Evolutionary conservation across 2,113 vertebrate species (phyloP).

Genomic region (Stegastes partitus): DNA sequence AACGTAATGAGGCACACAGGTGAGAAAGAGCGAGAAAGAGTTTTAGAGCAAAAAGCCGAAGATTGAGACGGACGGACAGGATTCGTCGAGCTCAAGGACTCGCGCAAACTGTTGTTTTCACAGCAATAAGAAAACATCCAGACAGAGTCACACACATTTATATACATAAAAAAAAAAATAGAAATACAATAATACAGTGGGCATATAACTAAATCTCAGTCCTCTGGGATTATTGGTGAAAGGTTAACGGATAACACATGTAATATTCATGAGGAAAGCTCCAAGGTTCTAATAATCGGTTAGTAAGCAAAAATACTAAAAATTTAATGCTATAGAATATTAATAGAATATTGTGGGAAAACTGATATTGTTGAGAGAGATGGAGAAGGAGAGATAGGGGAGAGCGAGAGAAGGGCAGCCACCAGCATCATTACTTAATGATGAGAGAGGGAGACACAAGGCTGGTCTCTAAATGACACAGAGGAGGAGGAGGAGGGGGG

Average conservation of each 20-base stretch:
- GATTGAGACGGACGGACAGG: neutral
- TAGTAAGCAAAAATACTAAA: slow-evolving; percentile 50
- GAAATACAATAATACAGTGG: neutral
- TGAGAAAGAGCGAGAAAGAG: slow-evolving; percentile 8
- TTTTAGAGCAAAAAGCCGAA: slow-evolving; percentile 9
- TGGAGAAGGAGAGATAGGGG: slow-evolving; percentile 19
- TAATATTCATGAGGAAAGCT: slow-evolving; percentile 53
- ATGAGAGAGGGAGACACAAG: slow-evolving; percentile 75
- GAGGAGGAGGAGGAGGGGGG: slow-evolving; percentile 69
- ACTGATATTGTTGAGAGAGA: slow-evolving; percentile 40
- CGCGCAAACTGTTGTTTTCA: slow-evolving; percentile 3
- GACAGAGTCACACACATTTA: neutral
- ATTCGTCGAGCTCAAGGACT: neutral
- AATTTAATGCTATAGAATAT: slow-evolving; percentile 50
- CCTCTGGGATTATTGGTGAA: slow-evolving; percentile 37
- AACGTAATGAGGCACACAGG: slow-evolving; percentile 25
- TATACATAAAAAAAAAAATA: neutral
- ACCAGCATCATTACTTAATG: slow-evolving; percentile 70
- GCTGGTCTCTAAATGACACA: slow-evolving; percentile 74
- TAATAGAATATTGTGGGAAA: slow-evolving; percentile 49
- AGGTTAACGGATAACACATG: slow-evolving; percentile 48
- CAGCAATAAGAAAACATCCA: neutral
- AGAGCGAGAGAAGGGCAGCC: slow-evolving; percentile 42
- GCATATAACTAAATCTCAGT: slow-evolving; percentile 16
- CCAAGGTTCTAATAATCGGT: slow-evolving; percentile 31